Evolutionary conservation across 2,888 invertebrate genomes (phyloP).

Genomic region (Netelia fuscicornis): DNA sequence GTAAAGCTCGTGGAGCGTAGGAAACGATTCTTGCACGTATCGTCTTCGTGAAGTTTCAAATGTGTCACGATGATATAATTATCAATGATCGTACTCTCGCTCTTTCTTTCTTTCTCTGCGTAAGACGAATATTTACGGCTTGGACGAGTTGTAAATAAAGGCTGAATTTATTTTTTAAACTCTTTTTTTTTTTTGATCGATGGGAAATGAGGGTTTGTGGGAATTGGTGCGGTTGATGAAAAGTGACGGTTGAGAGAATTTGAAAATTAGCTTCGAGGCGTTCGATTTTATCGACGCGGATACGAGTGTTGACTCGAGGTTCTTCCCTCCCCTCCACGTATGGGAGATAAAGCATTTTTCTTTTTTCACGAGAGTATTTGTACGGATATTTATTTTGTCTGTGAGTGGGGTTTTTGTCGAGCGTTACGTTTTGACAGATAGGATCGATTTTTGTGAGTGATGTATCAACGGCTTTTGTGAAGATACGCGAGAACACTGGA

Average conservation of each 20-base stretch:
- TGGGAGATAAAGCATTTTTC: no score
- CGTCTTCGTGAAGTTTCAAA: constrained; percentile 9
- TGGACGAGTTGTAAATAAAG: not conserved
- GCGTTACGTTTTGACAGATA: not conserved
- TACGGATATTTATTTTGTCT: not conserved
- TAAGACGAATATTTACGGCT: no score
- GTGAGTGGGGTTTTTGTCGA: constrained; percentile 14
- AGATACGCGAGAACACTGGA: not conserved
- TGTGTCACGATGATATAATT: constrained; percentile 64
- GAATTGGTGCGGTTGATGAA: no score
- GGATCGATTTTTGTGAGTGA: not conserved
- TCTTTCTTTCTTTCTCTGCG: no score
- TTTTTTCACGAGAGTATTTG: not conserved
- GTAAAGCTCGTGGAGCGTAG: not conserved
- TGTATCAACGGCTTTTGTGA: not conserved
- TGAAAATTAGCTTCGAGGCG: not conserved
- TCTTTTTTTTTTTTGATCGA: not conserved
- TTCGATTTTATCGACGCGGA: no score
- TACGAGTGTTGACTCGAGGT: no score
- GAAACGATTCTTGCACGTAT: not conserved
- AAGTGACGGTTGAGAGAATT: no score
- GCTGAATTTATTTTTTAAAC: not conserved
- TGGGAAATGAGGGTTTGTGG: not conserved
- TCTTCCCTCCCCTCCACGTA: no score
- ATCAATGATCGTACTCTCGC: constrained; percentile 46